Percentiles rank a stretch among this genome's conserved stretches.
Evolutionary conservation across 2,797 vertebrate genomes (phyloP).

Genomic region (Neolamprologus multifasciatus): DNA sequence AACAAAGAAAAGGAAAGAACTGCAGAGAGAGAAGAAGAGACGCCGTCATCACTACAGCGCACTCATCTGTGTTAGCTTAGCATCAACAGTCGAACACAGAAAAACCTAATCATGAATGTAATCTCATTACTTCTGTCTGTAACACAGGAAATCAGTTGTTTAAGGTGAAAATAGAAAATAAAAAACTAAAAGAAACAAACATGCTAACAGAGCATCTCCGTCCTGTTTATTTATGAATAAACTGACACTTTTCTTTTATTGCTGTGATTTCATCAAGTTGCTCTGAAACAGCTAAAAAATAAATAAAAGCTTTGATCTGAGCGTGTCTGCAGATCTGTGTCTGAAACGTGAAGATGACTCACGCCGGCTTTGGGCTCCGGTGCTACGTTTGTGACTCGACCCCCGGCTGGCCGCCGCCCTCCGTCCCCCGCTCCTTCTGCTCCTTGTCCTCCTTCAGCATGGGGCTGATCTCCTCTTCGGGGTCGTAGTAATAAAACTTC

Average conservation of each 20-base stretch:
- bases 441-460: constrained; percentile 72
- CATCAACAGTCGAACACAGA: not conserved
- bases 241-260: not conserved
- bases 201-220: not conserved
- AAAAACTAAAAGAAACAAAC: not conserved
- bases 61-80: not conserved
- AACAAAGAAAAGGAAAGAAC: constrained; percentile 5
- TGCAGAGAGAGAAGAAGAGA: not conserved
- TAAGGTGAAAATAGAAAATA: not conserved
- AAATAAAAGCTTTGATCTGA: not conserved
- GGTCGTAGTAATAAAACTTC: constrained; percentile 92
- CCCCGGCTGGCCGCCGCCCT: constrained; percentile 69
- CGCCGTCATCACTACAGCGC: not conserved
- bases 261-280: not conserved
- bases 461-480: constrained; percentile 86
- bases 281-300: not conserved
- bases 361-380: constrained; percentile 18
- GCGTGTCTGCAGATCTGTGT: fast-evolving
- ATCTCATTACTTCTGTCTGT: not conserved
- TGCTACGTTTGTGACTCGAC: constrained; percentile 79
- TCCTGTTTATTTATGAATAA: too few relatives aligned
- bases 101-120: not conserved
- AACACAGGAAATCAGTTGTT: not conserved
- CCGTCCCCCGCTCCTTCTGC: constrained; percentile 65
- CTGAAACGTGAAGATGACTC: not conserved